Evolutionary conservation across 1,140 invertebrate species (phyloP), one percentile per base, ranked within the genome.

Genomic region (Pachyrhynchus sulphureomaculatus): DNA sequence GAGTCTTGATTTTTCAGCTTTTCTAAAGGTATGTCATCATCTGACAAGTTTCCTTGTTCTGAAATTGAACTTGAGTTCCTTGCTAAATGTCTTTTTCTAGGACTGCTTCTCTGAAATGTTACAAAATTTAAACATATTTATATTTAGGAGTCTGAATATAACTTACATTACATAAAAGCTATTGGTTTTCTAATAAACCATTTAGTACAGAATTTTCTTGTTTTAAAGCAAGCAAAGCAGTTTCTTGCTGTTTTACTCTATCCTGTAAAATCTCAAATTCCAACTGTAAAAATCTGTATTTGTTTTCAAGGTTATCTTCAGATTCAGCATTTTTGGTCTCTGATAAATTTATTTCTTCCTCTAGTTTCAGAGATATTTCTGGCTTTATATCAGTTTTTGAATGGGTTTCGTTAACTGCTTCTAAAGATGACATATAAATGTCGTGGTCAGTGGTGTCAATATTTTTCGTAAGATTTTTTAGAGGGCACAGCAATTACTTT

Each of bases 181-280:
- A n/a, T n/a, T n/a, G n/a, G n/a, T n/a, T n/a, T n/a, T n/a, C n/a
- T n/a, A n/a, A n/a, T 29, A 29, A 29, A 29, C 6, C 32, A 29
- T 52, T 52, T 4, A 52, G 18, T 17, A 15, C 12, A 17, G 32
- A 4, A 36, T 55, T 55, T 29, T 44, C 53, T 2, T 29, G 44
- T 44, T 55, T 55, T 18, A 55, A 44, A 18, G 8, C 37, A 12
- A 32, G 15, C 10, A 44, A 18, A 23, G 39, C 12, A 29, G 29
- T 6, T 36, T 55, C 53, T 8, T 24, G 21, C 12, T 55, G n/a
- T 18, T 29, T 44, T 8, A 55, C 41, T 41, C 18, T 17, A 29
- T 55, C 53, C 17, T 45, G 36, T 17, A 45, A 24, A 29, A 55
- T 44, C 44, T 55, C 41, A 29, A 44, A 45, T 44, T 55, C 53